phyloP scores from a whole-genome alignment of 2,113 vertebrate species.

The Gambusia holbrooki region DNA sequence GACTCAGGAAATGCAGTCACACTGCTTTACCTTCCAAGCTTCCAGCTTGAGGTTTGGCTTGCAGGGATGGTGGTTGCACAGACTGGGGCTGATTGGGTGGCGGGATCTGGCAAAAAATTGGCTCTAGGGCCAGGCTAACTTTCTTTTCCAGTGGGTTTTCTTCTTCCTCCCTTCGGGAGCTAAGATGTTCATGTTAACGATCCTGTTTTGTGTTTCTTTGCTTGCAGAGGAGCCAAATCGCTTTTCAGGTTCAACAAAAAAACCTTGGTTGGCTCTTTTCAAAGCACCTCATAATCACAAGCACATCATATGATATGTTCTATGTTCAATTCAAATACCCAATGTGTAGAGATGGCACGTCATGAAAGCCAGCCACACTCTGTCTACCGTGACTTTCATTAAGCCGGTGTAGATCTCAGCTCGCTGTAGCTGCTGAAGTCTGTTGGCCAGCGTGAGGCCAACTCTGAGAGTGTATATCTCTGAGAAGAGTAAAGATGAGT shows the following conservation, averaged over 20 bases:
- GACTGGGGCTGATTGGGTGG: slow-evolving; percentile 73
- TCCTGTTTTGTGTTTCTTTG: slow-evolving; percentile 60
- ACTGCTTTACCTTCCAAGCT: slow-evolving; percentile 80
- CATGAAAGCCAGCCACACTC: background rate
- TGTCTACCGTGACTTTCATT: slow-evolving; percentile 43
- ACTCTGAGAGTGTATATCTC: slow-evolving; percentile 54
- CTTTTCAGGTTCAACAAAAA: slow-evolving; percentile 13
- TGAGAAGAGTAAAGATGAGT: slow-evolving; percentile 72
- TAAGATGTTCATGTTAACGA: slow-evolving; percentile 74
- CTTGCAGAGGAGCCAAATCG: slow-evolving; percentile 37
- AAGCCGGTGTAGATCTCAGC: slow-evolving; percentile 34
- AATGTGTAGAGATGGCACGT: background rate
- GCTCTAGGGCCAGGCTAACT: slow-evolving; percentile 56
- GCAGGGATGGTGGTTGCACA: slow-evolving; percentile 73
- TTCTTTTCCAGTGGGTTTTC: slow-evolving; percentile 66
- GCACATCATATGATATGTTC: background rate
- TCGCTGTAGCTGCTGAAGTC: slow-evolving; percentile 43
- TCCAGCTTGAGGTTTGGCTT: slow-evolving; percentile 76
- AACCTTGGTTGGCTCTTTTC: background rate
- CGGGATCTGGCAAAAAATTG: slow-evolving; percentile 59
- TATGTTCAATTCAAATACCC: background rate
- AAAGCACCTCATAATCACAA: background rate
- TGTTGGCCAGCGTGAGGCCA: slow-evolving; percentile 32
- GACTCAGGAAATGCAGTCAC: slow-evolving; percentile 83
- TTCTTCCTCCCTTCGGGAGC: slow-evolving; percentile 69